Evolutionary conservation across 2,888 invertebrate genomes (phyloP).

Genomic region (Plusia festucae): DNA sequence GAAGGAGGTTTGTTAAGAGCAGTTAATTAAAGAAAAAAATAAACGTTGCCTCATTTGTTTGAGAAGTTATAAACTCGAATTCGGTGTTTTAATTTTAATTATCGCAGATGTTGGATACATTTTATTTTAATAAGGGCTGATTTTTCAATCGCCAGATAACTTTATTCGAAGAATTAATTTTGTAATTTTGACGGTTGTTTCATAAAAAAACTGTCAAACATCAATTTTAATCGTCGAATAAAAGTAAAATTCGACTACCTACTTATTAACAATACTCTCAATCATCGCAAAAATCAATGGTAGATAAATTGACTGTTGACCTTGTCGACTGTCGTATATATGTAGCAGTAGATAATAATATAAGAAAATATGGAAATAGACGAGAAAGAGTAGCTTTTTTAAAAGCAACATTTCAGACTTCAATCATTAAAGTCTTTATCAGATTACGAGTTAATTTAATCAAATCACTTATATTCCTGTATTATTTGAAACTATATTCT

Average conservation of each 20-base stretch:
- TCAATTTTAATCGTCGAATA: no score
- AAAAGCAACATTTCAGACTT: slow-evolving; percentile 2
- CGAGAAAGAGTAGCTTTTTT: background rate
- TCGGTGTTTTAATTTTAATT: background rate
- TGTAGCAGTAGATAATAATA: no score
- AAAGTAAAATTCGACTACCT: no score
- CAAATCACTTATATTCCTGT: no score
- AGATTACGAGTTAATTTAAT: slow-evolving; percentile 37
- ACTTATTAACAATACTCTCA: background rate
- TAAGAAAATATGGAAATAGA: no score
- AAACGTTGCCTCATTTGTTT: background rate
- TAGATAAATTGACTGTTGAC: no score
- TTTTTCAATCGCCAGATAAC: no score
- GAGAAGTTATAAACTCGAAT: background rate
- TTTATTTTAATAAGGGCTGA: no score
- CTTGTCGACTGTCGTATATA: no score
- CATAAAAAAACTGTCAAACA: no score
- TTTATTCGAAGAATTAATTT: no score
- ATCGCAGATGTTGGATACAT: background rate
- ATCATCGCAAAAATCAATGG: background rate
- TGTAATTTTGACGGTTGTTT: no score
- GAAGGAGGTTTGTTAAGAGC: slow-evolving; percentile 30
- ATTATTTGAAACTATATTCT: slow-evolving; percentile 40
- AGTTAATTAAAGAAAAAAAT: slow-evolving; percentile 10
- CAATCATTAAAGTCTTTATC: slow-evolving; percentile 44